Base-by-base conservation (phyloP, 1,140 invertebrate species). In the Akabosia matsudoensis region DNA sequence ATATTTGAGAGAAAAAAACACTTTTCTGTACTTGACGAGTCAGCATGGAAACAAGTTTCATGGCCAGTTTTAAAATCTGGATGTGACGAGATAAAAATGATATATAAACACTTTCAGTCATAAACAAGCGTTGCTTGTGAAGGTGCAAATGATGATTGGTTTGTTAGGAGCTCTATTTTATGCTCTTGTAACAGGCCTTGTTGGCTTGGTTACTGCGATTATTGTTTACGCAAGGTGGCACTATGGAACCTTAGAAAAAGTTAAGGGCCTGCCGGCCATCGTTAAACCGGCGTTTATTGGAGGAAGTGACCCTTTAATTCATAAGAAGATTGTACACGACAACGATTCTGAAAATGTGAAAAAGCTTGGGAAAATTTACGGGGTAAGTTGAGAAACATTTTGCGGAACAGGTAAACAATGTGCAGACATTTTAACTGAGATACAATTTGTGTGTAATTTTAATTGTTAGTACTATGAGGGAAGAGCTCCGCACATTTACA, bases 291-390 rank as follows among this genome's bases (percentile, higher is more conserved):
- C 33, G 26, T 74, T 78, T 61, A 13, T 80, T 22, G 34, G 77
- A 22, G 79, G 79, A 0, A 78, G 76, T 54, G 22, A 45, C 24
- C 30, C 45, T 0, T 33, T 74, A 64, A 26, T 74, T 0, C 61
- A 80, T 51, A 78, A 78, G 45, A 33, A 34, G 16, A 37, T 80
- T 1, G 24, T 26, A 14, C 73, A 74, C 61, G 71, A 74, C 14
- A n/a, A 76, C 13, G 79, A 80, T 54, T 10, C 45, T 1, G 54
- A 74, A 7, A 56, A 74, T 31, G 37, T 54, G n/a, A 71, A 72
- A n/a, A 78, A 78, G 70, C 70, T 70, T 73, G 79, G 79, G 61
- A 26, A 34, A 18, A 64, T 80, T 73, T 78, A 16, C 33, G 79
- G 79, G 61, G 79, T 78, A 76, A 78, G 28, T 0, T 74, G 24